These are phyloP conservation scores for Leptestheria dahalacensis DNA, from an alignment of 1,140 invertebrate species.

Conservation along the genomic window DNA sequence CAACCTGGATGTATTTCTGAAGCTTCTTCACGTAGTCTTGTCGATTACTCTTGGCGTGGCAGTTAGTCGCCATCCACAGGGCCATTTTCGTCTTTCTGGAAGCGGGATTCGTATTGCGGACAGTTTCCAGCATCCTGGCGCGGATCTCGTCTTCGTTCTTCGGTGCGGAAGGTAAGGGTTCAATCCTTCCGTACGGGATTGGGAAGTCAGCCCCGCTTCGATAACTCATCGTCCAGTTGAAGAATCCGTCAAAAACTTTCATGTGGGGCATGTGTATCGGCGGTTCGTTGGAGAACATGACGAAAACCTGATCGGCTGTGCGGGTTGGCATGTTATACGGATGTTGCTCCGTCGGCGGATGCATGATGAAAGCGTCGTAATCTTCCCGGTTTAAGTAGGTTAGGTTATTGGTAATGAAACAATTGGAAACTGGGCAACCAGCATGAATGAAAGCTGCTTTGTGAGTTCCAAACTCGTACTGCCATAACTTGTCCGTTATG, in stretches of 20 bases:
- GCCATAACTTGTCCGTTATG: neutral
- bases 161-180: slow-evolving; percentile 12
- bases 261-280: neutral
- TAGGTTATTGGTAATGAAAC: neutral
- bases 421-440: neutral
- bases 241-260: slow-evolving; percentile 17
- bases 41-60: slow-evolving; percentile 26
- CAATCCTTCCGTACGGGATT: slow-evolving; percentile 23
- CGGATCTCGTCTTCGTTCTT: neutral
- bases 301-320: neutral
- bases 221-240: slow-evolving; percentile 36
- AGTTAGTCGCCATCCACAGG: slow-evolving; percentile 34
- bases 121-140: too few relatives aligned
- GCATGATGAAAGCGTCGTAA: neutral
- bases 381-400: neutral
- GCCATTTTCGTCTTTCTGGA: slow-evolving; percentile 21
- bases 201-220: slow-evolving; percentile 26
- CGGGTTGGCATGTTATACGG: too few relatives aligned
- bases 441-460: neutral
- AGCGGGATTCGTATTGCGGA: neutral
- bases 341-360: neutral
- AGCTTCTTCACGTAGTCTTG: slow-evolving; percentile 27
- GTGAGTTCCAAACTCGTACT: neutral
- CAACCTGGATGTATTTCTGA: too few relatives aligned
- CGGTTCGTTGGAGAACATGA: slow-evolving; percentile 1